Evolutionary conservation across 2,888 invertebrate species (phyloP), one percentile per base, ranked within the genome.

Genomic region (Caenorhabditis parvicauda): DNA sequence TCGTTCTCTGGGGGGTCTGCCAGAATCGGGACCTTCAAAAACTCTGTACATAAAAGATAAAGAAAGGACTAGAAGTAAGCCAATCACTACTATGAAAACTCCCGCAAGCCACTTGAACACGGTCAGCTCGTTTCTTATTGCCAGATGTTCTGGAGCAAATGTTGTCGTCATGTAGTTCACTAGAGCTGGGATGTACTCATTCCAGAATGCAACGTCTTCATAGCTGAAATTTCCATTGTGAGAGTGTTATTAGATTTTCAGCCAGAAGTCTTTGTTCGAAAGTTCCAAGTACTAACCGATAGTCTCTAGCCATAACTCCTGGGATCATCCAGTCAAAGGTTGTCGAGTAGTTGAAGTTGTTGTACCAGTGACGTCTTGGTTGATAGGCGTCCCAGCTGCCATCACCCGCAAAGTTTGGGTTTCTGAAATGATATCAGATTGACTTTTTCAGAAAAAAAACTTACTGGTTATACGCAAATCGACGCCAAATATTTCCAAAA

Each of bases 151-250:
- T 0, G 81, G 81, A 3, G 81, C 67, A 37, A 80, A 79, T 1
- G 81, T 81, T 4, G 81, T 80, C 7, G 81, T 81, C 75, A 80
- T 78, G 59, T 79, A 76, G 58, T 72, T 75, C 48, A 80, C 81
- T 27, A 81, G 61, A n/a, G 67, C 48, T 1, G 76, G 75, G 17
- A 81, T 70, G 58, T 77, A 81, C 48, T 79, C 70, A 42, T 81
- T 79, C 81, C 81, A 81, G 50, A 81, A 81, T 1, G 76, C 72
- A 0, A 72, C 68, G 39, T 64, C 63, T 32, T 60, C 54, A 49
- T 58, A 69, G n/a, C n/a, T 54, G 12, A 32, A 37, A 14, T 1
- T n/a, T 35, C 12, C 12, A n/a, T n/a, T 14, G 35, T 12, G 35
- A n/a, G 35, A 14, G 12, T n/a, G n/a, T n/a, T 12, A 14, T 35